These are phyloP conservation scores for Rhizoglyphus robini DNA, from an alignment of 1,140 invertebrate species.

Conservation along the genomic window DNA sequence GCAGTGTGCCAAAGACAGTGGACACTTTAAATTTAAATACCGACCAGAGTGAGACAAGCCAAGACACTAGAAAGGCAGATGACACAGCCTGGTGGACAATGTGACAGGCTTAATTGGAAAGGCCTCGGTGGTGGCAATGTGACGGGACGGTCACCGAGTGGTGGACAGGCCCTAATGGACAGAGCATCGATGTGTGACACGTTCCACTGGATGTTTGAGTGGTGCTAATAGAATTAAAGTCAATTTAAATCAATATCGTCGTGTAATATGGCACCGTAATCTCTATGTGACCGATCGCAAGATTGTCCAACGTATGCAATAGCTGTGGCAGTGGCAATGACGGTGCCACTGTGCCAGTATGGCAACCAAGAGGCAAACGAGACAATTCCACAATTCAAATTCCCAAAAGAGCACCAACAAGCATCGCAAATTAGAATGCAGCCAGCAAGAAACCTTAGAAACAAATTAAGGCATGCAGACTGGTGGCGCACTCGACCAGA, in stretches of 20 bases:
- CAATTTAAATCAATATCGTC: constrained; percentile 11
- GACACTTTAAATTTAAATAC: too few species aligned
- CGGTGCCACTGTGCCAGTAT: not conserved
- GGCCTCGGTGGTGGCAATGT: not conserved
- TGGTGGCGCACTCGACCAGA: not conserved
- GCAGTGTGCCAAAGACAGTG: too few species aligned
- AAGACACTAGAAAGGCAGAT: too few species aligned
- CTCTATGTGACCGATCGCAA: not conserved
- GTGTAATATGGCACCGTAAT: constrained; percentile 5
- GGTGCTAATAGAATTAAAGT: constrained; percentile 14
- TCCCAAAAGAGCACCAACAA: not conserved
- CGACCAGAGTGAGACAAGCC: too few species aligned
- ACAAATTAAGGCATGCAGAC: constrained; percentile 4
- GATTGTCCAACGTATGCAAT: not conserved
- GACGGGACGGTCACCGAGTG: not conserved
- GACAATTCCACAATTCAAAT: constrained; percentile 9
- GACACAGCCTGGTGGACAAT: not conserved
- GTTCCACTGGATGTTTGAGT: not conserved
- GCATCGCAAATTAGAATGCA: constrained; percentile 4
- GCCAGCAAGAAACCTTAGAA: not conserved
- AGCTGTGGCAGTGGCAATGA: not conserved
- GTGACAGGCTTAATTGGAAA: constrained; percentile 8
- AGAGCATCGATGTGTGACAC: not conserved
- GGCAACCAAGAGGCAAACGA: not conserved
- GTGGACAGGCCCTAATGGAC: not conserved